Percentiles rank a stretch among this genome's conserved stretches.
These are phyloP conservation scores for Lepus townsendii DNA, from an alignment of 2,797 vertebrate genomes.

Conservation along the genomic window DNA sequence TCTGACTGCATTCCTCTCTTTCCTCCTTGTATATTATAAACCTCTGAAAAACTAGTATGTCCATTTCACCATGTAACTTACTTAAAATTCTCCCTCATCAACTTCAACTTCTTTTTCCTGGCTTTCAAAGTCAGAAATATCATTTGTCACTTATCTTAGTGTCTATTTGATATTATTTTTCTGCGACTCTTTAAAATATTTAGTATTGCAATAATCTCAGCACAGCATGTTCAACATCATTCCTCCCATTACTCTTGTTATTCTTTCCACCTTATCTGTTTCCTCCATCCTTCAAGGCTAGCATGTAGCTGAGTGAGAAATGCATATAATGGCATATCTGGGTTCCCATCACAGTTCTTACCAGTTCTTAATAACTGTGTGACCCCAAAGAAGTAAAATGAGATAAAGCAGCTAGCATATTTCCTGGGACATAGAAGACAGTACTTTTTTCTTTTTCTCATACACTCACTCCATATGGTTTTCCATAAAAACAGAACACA, in stretches of 20 bases:
- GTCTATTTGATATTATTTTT: slow-evolving; percentile 54
- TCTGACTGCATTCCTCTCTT: neutral
- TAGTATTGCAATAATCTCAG: slow-evolving; percentile 48
- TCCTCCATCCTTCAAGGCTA: slow-evolving; percentile 46
- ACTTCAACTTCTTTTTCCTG: slow-evolving; percentile 27
- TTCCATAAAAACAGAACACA: slow-evolving; percentile 46
- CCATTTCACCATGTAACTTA: slow-evolving; percentile 8
- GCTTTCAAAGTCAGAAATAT: slow-evolving; percentile 44
- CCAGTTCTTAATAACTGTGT: slow-evolving; percentile 4
- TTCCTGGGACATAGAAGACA: slow-evolving; percentile 27
- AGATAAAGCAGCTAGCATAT: slow-evolving; percentile 24
- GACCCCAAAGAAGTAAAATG: slow-evolving; percentile 56
- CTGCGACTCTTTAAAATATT: slow-evolving; percentile 16
- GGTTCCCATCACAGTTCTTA: slow-evolving; percentile 27
- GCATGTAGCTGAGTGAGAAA: slow-evolving; percentile 49
- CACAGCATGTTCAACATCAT: slow-evolving; percentile 50
- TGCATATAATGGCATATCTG: neutral
- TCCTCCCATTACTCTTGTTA: slow-evolving; percentile 48
- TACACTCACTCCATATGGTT: neutral
- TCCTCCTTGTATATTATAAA: neutral
- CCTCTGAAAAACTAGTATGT: slow-evolving; percentile 2
- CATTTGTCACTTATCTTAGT: slow-evolving; percentile 40
- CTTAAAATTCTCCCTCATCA: slow-evolving; percentile 55
- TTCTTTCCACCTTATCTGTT: slow-evolving; percentile 56
- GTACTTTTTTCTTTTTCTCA: slow-evolving; percentile 11